These are phyloP conservation scores for Limnephilus marmoratus DNA, from an alignment of 2,888 invertebrate species.

Conservation along the genomic window DNA sequence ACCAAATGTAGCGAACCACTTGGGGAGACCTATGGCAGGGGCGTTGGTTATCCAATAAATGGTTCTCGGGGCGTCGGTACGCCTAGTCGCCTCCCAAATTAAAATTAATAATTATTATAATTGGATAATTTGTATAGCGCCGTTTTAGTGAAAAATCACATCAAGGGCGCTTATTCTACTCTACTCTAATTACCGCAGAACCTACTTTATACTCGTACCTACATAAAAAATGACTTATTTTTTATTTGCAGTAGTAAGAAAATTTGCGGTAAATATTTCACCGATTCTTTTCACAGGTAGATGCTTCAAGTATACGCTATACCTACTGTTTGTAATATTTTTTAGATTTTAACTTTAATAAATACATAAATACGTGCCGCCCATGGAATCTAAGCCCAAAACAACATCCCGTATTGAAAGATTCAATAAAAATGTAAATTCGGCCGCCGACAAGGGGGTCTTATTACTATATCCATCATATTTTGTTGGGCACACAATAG, in stretches of 20 bases:
- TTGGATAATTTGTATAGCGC: too few relatives aligned
- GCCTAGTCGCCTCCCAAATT: too few relatives aligned
- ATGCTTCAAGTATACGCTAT: neutral
- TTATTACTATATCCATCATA: constrained; percentile 66
- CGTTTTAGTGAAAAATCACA: too few relatives aligned
- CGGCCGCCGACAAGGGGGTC: constrained; percentile 64
- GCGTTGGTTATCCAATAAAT: too few relatives aligned
- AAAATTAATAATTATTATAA: too few relatives aligned
- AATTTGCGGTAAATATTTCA: neutral
- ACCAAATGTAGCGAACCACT: too few relatives aligned
- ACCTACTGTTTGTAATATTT: neutral
- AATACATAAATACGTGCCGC: neutral
- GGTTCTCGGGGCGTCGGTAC: too few relatives aligned
- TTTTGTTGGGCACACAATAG: constrained; percentile 61
- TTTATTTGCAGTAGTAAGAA: neutral
- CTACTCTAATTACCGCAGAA: too few relatives aligned
- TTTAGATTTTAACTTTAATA: constrained; percentile 12
- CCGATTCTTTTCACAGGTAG: too few relatives aligned
- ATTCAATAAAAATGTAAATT: constrained; percentile 67
- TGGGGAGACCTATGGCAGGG: too few relatives aligned
- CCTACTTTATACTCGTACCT: neutral
- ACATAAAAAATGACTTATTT: neutral
- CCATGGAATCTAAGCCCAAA: constrained; percentile 50
- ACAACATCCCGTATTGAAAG: constrained; percentile 62
- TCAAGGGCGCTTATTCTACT: too few relatives aligned